Conservation (phyloP, 2,113 vertebrate species). For the Argyrosomus japonicus region DNA sequence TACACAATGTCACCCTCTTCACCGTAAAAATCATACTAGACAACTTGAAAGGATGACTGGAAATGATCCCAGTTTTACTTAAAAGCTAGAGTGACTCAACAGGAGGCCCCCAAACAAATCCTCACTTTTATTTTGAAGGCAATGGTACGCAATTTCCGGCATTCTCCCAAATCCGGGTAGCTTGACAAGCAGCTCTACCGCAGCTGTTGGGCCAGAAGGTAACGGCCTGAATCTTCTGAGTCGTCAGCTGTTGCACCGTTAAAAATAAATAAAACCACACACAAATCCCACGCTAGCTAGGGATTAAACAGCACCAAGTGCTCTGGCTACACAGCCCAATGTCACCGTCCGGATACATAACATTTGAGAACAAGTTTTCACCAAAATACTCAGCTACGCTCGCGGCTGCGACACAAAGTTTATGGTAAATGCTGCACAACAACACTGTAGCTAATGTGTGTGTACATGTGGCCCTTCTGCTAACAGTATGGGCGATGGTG, state of each 20-base stretch:
- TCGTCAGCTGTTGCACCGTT: slow-evolving; percentile 84
- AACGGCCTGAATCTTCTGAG: slow-evolving; percentile 76
- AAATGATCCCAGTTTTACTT: neutral
- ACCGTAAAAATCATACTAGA: neutral
- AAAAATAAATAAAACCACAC: slow-evolving; percentile 85
- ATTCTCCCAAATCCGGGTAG: neutral
- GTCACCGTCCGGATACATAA: slow-evolving; percentile 44
- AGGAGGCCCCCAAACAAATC: neutral
- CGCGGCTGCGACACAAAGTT: slow-evolving; percentile 70
- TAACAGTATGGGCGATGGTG: too few species aligned
- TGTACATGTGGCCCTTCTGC: neutral
- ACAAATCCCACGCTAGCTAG: slow-evolving; percentile 77
- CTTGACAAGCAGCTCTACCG: slow-evolving; percentile 48
- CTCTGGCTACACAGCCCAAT: slow-evolving; percentile 51
- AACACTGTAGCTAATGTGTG: neutral
- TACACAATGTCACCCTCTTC: neutral
- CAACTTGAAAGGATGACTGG: neutral
- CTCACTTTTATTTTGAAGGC: slow-evolving; percentile 63
- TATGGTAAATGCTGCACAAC: slow-evolving; percentile 25
- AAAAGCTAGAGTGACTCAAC: neutral
- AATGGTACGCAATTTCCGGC: slow-evolving; percentile 16
- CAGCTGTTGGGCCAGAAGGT: slow-evolving; percentile 81
- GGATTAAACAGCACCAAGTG: slow-evolving; percentile 76
- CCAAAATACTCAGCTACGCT: slow-evolving; percentile 36
- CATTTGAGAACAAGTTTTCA: slow-evolving; percentile 16